Conservation (phyloP, 1,140 invertebrate species). For the Pristionchus pacificus region DNA sequence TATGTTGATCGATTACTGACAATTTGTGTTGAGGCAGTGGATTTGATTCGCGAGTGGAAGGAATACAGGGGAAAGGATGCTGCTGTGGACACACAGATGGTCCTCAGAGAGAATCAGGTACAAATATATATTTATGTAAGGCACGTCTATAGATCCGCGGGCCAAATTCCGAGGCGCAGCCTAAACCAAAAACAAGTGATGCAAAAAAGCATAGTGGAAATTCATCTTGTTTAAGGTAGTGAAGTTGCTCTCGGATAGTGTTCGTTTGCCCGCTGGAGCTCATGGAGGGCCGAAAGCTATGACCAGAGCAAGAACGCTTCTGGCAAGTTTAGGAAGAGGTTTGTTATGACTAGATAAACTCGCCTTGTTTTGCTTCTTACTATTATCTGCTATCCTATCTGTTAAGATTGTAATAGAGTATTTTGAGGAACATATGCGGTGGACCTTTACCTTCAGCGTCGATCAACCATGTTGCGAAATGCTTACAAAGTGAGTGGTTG, state of each 20-base stretch:
- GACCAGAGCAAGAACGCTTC: conserved; percentile 76
- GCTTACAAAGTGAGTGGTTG: conserved; percentile 1
- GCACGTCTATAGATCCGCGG: too few relatives aligned
- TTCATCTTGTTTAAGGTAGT: too few relatives aligned
- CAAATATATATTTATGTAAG: conserved; percentile 17
- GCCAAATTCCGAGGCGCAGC: too few relatives aligned
- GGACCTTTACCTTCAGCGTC: conserved; percentile 76
- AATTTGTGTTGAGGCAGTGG: conserved; percentile 70
- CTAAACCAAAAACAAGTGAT: too few relatives aligned
- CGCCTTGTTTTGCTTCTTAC: too few relatives aligned
- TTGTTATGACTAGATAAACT: conserved; percentile 43
- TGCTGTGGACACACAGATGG: conserved; percentile 48
- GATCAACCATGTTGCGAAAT: conserved; percentile 18
- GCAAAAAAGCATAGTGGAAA: too few relatives aligned
- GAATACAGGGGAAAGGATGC: conserved; percentile 33
- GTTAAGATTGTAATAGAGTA: neutral
- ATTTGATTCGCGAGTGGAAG: conserved; percentile 72
- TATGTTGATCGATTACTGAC: neutral
- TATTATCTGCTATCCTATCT: neutral
- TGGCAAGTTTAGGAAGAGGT: conserved; percentile 76
- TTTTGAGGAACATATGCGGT: conserved; percentile 65
- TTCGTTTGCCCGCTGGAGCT: conserved; percentile 59
- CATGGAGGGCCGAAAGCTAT: conserved; percentile 86
- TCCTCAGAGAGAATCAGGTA: conserved; percentile 41
- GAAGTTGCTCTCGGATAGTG: conserved; percentile 59